Conservation (phyloP, 2,113 vertebrate genomes). For the Lamprotornis superbus region DNA sequence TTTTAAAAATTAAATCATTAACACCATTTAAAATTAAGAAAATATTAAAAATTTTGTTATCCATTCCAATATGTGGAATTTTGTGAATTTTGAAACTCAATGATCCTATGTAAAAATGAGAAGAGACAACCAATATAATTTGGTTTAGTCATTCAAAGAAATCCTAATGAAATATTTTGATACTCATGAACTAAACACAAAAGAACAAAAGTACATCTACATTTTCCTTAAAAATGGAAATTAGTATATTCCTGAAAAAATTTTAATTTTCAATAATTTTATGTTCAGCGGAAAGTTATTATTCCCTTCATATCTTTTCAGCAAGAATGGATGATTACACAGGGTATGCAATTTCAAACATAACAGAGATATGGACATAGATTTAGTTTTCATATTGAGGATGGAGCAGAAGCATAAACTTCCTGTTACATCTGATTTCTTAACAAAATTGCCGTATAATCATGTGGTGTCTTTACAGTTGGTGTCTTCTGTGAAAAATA, state of each 20-base stretch:
- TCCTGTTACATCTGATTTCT: neutral
- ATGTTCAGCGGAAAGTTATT: neutral
- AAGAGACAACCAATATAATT: neutral
- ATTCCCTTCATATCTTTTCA: neutral
- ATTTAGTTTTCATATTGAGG: neutral
- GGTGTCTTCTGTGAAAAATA: neutral
- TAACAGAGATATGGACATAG: neutral
- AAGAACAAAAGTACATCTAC: fast-evolving
- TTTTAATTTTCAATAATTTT: neutral
- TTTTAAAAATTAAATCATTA: neutral
- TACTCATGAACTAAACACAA: neutral
- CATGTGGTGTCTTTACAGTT: neutral
- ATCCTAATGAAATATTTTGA: neutral
- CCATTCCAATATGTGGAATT: neutral
- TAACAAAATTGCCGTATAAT: neutral
- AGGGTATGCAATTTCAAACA: neutral
- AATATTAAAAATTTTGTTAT: neutral
- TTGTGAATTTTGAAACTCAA: neutral
- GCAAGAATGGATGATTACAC: neutral
- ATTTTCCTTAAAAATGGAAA: neutral
- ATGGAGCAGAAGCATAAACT: neutral
- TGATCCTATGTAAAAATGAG: neutral
- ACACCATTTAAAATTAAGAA: neutral
- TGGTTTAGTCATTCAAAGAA: neutral
- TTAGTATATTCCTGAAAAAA: neutral